Base-by-base conservation (phyloP, 2,888 invertebrate species). In the Stegophylla sp. region DNA sequence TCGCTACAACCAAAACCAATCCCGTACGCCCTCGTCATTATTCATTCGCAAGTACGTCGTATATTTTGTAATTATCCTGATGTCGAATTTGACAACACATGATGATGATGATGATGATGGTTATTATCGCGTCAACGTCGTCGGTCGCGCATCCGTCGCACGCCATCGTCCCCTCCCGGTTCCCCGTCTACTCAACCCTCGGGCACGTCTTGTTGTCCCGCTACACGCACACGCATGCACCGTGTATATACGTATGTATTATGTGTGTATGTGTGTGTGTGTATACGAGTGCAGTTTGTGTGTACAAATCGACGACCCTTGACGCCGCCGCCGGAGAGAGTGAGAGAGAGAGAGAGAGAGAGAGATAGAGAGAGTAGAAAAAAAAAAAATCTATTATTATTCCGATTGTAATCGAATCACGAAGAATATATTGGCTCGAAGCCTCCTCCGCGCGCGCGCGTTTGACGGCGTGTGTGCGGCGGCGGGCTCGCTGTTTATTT, bases 321-420 rank as follows among this genome's bases (percentile, higher is more conserved):
- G 56, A 10, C 13, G 45, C 4, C 12, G 1, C 12, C 53, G 15
- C 34, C 34, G 7, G 41, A 34, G 20, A 34, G 9, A 41, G 71
- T 53, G 56, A 17, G n/a, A 34, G n/a, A 41, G 20, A 41, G 1
- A 17, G 2, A 17, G 3, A n/a, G n/a, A 34, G 9, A 41, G 71
- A 53, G 56, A 17, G n/a, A 34, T n/a, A 41, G 20, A 41, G 1
- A 17, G 2, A 17, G 3, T 13, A 13, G 4, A 15, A 23, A 48
- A 9, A 67, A 28, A 45, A 73, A 13, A 73, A 73, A 74, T 48
- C 20, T 17, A 34, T 74, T 61, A 45, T 61, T 61, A n/a, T n/a
- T n/a, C n/a, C 48, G 61, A 74, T 63, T 13, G 61, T 74, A 48
- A 74, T 74, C 74, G 74, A 74, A 74, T 74, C n/a, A 23, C 9